These are phyloP conservation scores for Myiotriccus ornatus DNA, from an alignment of 2,797 vertebrate species.

Conservation along the genomic window DNA sequence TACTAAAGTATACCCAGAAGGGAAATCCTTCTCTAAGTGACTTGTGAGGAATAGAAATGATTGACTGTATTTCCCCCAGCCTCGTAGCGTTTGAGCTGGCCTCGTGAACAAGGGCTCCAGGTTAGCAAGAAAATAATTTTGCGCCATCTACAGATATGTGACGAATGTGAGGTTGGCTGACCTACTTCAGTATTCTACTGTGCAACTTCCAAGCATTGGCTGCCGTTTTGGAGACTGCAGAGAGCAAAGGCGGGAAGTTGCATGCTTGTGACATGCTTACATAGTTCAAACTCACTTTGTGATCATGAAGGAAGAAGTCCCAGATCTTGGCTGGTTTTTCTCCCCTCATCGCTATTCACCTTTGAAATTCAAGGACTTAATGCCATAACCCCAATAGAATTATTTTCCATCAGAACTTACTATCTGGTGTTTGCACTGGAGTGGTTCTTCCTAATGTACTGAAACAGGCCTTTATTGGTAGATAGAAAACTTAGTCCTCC, in stretches of 20 bases:
- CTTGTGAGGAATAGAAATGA: background rate
- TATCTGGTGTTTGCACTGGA: background rate
- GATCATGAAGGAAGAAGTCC: background rate
- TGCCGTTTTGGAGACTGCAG: background rate
- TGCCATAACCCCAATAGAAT: background rate
- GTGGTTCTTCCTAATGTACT: background rate
- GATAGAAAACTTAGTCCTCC: background rate
- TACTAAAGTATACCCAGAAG: background rate
- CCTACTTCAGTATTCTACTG: background rate
- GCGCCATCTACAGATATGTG: background rate
- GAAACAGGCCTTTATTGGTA: background rate
- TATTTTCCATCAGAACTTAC: background rate
- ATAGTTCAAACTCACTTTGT: background rate
- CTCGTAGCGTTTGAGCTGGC: background rate
- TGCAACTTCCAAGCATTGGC: background rate
- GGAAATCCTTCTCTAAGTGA: background rate
- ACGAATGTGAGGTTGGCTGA: background rate
- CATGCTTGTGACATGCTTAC: rapidly evolving
- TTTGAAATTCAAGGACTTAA: background rate
- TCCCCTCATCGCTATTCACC: background rate
- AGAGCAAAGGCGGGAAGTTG: background rate
- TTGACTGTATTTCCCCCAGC: background rate
- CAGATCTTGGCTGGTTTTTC: background rate
- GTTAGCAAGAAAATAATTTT: background rate
- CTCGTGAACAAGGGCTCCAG: background rate